A percentile compares a stretch with the other conserved stretches of the same genome.
Evolutionary conservation across 2,888 invertebrate species (phyloP).

Genomic region (Enchytraeus crypticus): DNA sequence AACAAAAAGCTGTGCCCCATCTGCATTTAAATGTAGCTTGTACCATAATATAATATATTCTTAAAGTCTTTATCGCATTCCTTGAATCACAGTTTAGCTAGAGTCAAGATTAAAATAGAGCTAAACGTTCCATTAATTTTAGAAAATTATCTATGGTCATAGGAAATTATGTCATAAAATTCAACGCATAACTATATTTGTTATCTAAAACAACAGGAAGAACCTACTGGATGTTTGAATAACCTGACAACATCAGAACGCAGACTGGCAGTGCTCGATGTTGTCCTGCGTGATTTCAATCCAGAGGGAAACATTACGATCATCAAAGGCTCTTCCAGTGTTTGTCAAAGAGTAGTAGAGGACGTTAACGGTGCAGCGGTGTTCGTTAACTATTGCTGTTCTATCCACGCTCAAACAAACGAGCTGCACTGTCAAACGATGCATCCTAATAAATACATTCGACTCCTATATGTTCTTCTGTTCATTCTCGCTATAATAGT

Average conservation of each 20-base stretch:
- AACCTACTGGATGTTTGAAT: constrained; percentile 31
- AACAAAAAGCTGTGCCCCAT: too few species aligned
- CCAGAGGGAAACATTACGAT: constrained; percentile 7
- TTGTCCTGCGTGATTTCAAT: constrained; percentile 18
- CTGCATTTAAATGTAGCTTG: too few species aligned
- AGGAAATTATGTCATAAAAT: too few species aligned
- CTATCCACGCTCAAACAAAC: background rate
- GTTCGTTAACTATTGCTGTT: constrained; percentile 24
- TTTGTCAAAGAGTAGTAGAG: constrained; percentile 33
- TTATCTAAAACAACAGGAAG: too few species aligned
- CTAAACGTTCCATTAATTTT: too few species aligned
- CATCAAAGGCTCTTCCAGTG: constrained; percentile 21
- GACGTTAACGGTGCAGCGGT: constrained; percentile 12
- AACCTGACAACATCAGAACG: constrained; percentile 26
- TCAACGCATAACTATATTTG: too few species aligned
- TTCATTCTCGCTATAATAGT: constrained; percentile 34
- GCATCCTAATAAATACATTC: constrained; percentile 33
- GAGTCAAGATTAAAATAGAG: too few species aligned
- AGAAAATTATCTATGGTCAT: too few species aligned
- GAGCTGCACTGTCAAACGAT: constrained; percentile 10
- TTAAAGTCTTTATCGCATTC: too few species aligned
- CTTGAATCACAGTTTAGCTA: too few species aligned
- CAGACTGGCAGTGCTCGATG: constrained; percentile 13
- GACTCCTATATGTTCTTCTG: constrained; percentile 37
- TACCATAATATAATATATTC: too few species aligned